These are phyloP conservation scores for Andrena chrysosceles DNA, from an alignment of 2,888 invertebrate genomes.

Conservation along the genomic window DNA sequence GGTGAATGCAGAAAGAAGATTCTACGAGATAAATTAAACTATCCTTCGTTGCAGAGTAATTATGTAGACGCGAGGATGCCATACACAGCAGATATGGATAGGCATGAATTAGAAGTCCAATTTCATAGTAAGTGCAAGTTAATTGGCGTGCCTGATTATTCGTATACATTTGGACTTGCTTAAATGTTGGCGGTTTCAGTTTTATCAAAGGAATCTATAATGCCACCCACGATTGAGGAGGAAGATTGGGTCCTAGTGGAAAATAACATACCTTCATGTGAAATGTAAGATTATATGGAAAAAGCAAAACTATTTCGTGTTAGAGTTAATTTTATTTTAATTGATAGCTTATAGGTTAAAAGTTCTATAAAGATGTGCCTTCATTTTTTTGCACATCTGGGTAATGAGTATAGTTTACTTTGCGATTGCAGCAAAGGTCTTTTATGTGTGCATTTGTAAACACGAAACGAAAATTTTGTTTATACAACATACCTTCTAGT, in stretches of 20 bases:
- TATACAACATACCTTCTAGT: constrained; percentile 40
- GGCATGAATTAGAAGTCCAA: constrained; percentile 74
- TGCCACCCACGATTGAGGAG: constrained; percentile 76
- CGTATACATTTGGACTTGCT: background rate
- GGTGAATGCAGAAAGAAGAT: constrained; percentile 80
- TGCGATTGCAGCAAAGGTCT: constrained; percentile 9
- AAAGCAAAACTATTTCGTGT: constrained; percentile 2
- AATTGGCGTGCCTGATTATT: background rate
- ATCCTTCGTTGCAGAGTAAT: constrained; percentile 53
- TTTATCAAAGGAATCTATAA: constrained; percentile 79
- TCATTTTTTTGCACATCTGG: constrained; percentile 26
- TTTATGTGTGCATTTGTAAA: constrained; percentile 15
- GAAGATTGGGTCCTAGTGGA: constrained; percentile 82
- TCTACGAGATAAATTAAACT: constrained; percentile 68
- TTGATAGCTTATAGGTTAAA: constrained; percentile 7
- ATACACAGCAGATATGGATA: constrained; percentile 57
- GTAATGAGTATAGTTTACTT: constrained; percentile 14
- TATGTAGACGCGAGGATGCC: constrained; percentile 54
- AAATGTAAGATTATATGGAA: constrained; percentile 35
- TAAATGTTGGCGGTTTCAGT: constrained; percentile 73
- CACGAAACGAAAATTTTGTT: constrained; percentile 8
- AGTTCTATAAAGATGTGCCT: constrained; percentile 29
- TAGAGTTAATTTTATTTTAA: constrained; percentile 27
- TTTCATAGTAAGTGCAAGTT: constrained; percentile 75
- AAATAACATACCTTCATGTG: constrained; percentile 54